These are phyloP conservation scores for Autographa gamma DNA, from an alignment of 2,888 invertebrate genomes.

Conservation along the genomic window DNA sequence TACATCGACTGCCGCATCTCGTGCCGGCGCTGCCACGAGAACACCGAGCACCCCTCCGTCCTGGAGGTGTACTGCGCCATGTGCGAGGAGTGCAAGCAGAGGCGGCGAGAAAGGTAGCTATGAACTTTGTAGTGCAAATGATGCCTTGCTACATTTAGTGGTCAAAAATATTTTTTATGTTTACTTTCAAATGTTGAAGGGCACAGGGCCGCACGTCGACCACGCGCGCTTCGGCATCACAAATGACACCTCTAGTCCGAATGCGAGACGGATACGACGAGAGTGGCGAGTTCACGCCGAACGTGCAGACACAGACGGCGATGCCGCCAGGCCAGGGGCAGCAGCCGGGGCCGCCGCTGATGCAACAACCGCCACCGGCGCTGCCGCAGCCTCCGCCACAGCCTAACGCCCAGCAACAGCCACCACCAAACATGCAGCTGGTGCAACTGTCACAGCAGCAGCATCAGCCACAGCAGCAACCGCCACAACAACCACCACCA, in stretches of 20 bases:
- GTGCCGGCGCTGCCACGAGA: conserved; percentile 70
- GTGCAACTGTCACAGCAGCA: not conserved
- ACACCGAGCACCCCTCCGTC: conserved; percentile 58
- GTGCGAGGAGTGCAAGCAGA: conserved; percentile 78
- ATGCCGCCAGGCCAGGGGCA: too few relatives aligned
- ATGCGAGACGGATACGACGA: conserved; percentile 21
- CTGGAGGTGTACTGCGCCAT: conserved; percentile 80
- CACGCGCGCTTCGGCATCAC: not conserved
- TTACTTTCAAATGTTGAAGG: conserved; percentile 22
- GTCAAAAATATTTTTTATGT: not conserved
- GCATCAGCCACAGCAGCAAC: not conserved
- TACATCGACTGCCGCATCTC: conserved; percentile 73
- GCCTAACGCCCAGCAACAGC: not conserved
- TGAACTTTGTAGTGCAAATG: too few relatives aligned
- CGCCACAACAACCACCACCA: too few relatives aligned
- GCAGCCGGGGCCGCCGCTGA: too few relatives aligned
- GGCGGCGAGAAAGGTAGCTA: conserved; percentile 60
- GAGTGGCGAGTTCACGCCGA: not conserved
- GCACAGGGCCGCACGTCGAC: conserved; percentile 24
- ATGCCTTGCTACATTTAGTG: not conserved
- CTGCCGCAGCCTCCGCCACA: not conserved
- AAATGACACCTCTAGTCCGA: conserved; percentile 3
- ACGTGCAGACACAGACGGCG: not conserved
- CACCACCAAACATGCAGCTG: not conserved
- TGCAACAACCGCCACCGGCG: not conserved